Percentiles rank a stretch among this genome's conserved stretches.
phyloP scores from a whole-genome alignment of 1,140 invertebrate species.

The Saccostrea glomerata region DNA sequence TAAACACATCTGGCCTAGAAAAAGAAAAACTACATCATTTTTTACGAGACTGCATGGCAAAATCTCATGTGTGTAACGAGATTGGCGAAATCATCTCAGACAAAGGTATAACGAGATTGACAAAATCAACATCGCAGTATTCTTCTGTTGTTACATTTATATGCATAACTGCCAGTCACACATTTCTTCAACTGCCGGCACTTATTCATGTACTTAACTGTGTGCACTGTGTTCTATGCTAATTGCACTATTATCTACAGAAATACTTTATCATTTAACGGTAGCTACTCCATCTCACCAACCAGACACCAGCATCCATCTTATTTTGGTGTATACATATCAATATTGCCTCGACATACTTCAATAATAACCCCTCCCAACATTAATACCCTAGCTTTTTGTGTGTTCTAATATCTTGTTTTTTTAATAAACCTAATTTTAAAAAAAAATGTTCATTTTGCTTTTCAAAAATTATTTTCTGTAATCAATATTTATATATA shows the following conservation, averaged over 20 bases:
- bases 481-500: too few relatives aligned
- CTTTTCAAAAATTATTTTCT: too few relatives aligned
- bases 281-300: too few relatives aligned
- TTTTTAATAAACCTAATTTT: too few relatives aligned
- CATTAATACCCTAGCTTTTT: too few relatives aligned
- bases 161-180: neutral
- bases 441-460: too few relatives aligned
- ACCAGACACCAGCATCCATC: too few relatives aligned
- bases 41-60: constrained; percentile 1
- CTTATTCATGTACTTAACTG: neutral
- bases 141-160: neutral
- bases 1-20: constrained; percentile 5
- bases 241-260: neutral
- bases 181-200: neutral
- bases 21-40: neutral
- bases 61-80: neutral
- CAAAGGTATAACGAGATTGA: neutral
- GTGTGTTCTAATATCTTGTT: too few relatives aligned
- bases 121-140: neutral
- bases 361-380: too few relatives aligned
- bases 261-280: too few relatives aligned
- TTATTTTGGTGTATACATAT: too few relatives aligned
- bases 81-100: neutral
- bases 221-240: neutral
- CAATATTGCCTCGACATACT: too few relatives aligned